A percentile compares a stretch with the other conserved stretches of the same genome.
These are phyloP conservation scores for Amazona vittata DNA, from an alignment of 2,113 vertebrate genomes.

Conservation along the genomic window DNA sequence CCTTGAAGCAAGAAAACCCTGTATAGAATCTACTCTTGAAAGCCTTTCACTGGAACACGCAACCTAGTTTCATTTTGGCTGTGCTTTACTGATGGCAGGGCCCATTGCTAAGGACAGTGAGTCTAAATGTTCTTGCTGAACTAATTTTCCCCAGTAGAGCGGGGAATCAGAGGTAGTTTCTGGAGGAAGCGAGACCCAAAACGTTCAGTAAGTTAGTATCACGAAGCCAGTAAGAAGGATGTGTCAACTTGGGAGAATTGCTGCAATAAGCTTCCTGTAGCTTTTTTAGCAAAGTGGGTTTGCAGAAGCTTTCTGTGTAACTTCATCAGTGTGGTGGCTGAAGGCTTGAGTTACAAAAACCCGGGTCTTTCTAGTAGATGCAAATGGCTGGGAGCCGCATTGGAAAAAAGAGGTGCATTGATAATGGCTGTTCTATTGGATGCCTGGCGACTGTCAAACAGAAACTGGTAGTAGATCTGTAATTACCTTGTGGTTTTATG, in stretches of 20 bases:
- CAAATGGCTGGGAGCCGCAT: neutral
- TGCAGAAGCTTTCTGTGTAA: neutral
- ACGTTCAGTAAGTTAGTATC: neutral
- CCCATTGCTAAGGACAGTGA: neutral
- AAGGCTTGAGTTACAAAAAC: neutral
- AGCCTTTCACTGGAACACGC: neutral
- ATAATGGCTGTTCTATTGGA: neutral
- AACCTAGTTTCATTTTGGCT: neutral
- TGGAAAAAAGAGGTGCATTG: neutral
- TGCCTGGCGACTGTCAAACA: neutral
- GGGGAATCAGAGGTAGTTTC: neutral
- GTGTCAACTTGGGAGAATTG: neutral
- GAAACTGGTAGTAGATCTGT: neutral
- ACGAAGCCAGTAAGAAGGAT: neutral
- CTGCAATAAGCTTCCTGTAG: neutral
- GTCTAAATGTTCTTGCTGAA: neutral
- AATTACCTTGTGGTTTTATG: neutral
- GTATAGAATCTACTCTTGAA: neutral
- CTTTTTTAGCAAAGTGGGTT: neutral
- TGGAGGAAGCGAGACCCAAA: neutral
- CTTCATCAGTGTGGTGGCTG: neutral
- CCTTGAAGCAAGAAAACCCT: neutral
- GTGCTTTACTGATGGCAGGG: neutral
- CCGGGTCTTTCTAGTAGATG: neutral
- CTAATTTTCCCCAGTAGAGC: neutral